phyloP scores from a whole-genome alignment of 2,797 vertebrate species.

The Spinus pinus region DNA sequence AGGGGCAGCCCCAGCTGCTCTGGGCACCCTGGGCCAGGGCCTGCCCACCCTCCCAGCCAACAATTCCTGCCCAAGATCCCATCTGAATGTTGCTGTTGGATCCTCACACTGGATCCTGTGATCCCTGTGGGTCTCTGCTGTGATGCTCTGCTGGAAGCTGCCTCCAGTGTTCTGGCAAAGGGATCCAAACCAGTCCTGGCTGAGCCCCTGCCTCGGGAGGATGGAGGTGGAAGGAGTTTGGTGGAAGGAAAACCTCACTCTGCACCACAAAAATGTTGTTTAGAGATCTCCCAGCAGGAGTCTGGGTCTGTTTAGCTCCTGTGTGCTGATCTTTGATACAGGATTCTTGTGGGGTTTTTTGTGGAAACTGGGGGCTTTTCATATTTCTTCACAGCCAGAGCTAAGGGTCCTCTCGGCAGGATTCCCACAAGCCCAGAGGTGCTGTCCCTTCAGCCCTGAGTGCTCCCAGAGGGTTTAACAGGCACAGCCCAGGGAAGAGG shows the following conservation, averaged over 20 bases:
- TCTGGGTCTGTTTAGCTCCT: not conserved
- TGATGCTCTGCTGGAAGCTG: not conserved
- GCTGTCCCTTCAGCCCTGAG: not conserved
- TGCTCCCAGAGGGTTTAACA: not conserved
- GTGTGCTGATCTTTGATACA: not conserved
- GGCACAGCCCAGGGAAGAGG: not conserved
- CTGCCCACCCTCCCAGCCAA: not conserved
- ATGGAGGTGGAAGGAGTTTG: slow-evolving; percentile 10
- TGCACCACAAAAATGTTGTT: slow-evolving; percentile 7
- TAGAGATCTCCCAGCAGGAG: not conserved
- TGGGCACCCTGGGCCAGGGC: not conserved
- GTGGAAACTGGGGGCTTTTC: not conserved
- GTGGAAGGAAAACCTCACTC: not conserved
- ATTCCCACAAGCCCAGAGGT: fast-evolving
- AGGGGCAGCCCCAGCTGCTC: not conserved
- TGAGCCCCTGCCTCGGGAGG: not conserved
- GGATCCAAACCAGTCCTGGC: not conserved
- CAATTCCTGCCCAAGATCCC: not conserved
- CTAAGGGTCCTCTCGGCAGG: not conserved
- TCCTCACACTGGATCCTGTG: not conserved
- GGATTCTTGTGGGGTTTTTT: not conserved
- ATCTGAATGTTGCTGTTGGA: not conserved
- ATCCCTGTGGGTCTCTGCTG: not conserved
- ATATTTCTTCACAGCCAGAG: not conserved
- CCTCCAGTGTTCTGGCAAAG: not conserved